A percentile compares a stretch with the other conserved stretches of the same genome.
Evolutionary conservation across 2,113 vertebrate genomes (phyloP).

Genomic region (Aplodontia rufa): DNA sequence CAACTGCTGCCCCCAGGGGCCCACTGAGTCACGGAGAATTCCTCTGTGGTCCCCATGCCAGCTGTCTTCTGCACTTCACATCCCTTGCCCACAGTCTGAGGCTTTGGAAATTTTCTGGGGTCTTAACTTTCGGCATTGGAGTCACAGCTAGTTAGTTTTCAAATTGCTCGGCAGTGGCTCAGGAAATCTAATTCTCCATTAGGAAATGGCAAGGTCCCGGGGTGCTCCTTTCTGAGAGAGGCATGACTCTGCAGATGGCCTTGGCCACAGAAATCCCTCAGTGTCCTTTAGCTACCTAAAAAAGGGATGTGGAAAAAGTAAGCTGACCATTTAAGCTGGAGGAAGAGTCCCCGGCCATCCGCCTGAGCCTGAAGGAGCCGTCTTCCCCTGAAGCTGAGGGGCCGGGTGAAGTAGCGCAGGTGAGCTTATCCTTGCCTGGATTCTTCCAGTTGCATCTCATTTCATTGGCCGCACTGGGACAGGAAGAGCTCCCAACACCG

Average conservation of each 20-base stretch:
- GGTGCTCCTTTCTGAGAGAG: background rate
- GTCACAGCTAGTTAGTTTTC: slow-evolving; percentile 39
- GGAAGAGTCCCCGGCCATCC: background rate
- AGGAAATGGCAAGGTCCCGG: background rate
- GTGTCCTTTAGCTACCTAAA: background rate
- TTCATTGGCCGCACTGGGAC: background rate
- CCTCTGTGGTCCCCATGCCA: background rate
- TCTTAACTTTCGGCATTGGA: background rate
- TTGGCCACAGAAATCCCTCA: background rate
- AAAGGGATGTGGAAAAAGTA: background rate
- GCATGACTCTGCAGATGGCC: background rate
- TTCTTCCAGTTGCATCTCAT: background rate
- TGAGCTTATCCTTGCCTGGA: too few relatives aligned
- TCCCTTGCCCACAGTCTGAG: background rate
- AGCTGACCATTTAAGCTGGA: background rate
- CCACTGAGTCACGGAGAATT: background rate
- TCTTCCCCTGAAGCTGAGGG: background rate
- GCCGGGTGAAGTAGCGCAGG: background rate
- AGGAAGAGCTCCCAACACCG: background rate
- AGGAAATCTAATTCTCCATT: background rate
- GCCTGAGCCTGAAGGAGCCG: background rate
- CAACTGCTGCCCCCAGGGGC: background rate
- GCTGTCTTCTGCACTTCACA: background rate
- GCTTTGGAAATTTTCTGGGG: background rate
- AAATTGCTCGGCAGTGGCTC: background rate